Evolutionary conservation across 2,113 vertebrate genomes (phyloP).

Genomic region (Petaurus breviceps): DNA sequence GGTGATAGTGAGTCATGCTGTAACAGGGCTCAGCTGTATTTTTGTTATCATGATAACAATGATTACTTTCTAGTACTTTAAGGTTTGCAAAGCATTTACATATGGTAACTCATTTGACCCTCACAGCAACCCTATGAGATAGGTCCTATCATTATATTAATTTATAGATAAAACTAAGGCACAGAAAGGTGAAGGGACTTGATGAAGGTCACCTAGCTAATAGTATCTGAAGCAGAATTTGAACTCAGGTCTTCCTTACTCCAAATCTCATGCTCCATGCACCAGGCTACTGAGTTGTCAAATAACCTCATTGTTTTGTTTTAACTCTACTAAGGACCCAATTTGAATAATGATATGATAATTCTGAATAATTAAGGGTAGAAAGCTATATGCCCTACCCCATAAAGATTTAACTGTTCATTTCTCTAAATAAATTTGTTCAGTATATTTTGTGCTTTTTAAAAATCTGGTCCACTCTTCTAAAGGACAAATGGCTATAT

Average conservation of each 20-base stretch:
- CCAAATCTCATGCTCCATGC: neutral
- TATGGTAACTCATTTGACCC: neutral
- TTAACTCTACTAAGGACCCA: conserved; percentile 43
- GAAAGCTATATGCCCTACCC: neutral
- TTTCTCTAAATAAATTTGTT: conserved; percentile 50
- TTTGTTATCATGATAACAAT: neutral
- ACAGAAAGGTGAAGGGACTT: neutral
- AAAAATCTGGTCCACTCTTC: conserved; percentile 32
- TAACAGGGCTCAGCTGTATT: neutral
- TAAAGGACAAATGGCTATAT: conserved; percentile 27
- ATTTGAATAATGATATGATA: neutral
- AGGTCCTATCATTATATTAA: neutral
- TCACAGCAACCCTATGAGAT: neutral
- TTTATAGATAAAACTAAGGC: neutral
- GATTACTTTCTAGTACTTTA: neutral
- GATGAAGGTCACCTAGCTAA: neutral
- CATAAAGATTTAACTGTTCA: conserved; percentile 27
- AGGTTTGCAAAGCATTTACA: neutral
- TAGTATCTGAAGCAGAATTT: neutral
- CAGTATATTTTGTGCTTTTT: neutral
- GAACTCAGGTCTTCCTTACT: neutral
- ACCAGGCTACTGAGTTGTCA: neutral
- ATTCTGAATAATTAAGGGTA: conserved; percentile 1
- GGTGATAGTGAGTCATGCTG: no score
- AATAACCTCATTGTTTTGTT: conserved; percentile 44